phyloP scores from a whole-genome alignment of 2,888 invertebrate genomes.

The Ptychoptera albimana region DNA sequence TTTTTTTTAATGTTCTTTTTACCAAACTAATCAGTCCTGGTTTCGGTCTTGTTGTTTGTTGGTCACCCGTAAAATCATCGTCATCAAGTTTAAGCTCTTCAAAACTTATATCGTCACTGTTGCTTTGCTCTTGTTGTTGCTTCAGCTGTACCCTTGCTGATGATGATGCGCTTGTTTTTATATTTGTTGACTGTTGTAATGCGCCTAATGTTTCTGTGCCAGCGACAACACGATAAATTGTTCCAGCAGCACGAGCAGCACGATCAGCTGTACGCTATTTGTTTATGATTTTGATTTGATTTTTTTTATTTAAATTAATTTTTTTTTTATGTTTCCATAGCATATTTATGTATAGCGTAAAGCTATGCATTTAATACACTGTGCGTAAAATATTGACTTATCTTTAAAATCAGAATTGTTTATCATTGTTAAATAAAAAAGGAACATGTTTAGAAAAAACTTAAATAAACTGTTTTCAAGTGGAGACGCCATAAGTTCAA shows the following conservation, averaged over 20 bases:
- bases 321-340: not conserved
- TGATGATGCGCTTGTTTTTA: too few species aligned
- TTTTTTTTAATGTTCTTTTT: conserved; percentile 7
- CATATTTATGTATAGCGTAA: not conserved
- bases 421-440: too few species aligned
- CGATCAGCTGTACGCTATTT: conserved; percentile 59
- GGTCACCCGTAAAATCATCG: too few species aligned
- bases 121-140: conserved; percentile 5
- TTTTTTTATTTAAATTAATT: conserved; percentile 6
- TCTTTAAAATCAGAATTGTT: too few species aligned
- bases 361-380: not conserved
- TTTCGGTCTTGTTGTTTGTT: too few species aligned
- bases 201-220: conserved; percentile 55
- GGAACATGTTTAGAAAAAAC: too few species aligned
- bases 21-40: conserved; percentile 6
- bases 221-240: conserved; percentile 62
- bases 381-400: too few species aligned
- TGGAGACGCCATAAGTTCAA: too few species aligned
- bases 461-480: too few species aligned
- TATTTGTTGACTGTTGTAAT: too few species aligned
- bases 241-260: conserved; percentile 63
- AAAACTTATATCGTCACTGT: conserved; percentile 7
- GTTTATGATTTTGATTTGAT: conserved; percentile 8
- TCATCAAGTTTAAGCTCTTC: too few species aligned
- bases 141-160: not conserved